Evolutionary conservation across 2,113 vertebrate species (phyloP).

Genomic region (Formicarius rufipectus): DNA sequence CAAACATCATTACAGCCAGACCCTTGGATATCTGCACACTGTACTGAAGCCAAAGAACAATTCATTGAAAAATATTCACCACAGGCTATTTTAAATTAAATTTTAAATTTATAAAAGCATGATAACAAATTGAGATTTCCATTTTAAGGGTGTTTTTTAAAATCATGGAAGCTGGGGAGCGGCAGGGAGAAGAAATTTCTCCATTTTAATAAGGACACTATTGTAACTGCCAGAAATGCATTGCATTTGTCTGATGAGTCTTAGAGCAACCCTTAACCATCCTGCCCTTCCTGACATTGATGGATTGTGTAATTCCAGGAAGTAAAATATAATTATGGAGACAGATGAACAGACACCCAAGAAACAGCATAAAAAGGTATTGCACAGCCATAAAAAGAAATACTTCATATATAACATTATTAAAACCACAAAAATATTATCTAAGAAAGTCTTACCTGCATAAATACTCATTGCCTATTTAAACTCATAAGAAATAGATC

Average conservation of each 20-base stretch:
- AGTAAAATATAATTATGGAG: conserved; percentile 63
- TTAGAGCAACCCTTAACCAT: conserved; percentile 42
- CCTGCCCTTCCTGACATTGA: conserved; percentile 51
- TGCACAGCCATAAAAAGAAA: conserved; percentile 29
- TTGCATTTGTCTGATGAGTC: conserved; percentile 33
- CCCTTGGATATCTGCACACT: background rate
- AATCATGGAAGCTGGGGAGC: background rate
- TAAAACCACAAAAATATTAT: conserved; percentile 56
- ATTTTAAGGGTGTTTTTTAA: background rate
- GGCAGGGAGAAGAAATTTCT: background rate
- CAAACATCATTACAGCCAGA: background rate
- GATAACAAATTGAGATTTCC: background rate
- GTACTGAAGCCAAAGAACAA: conserved; percentile 18
- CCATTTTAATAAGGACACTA: background rate
- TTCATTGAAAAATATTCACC: background rate
- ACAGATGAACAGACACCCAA: conserved; percentile 59
- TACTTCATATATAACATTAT: conserved; percentile 51
- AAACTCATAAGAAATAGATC: background rate
- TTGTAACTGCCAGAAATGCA: conserved; percentile 24
- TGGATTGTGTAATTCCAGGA: conserved; percentile 60
- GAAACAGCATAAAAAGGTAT: conserved; percentile 49
- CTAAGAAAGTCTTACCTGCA: background rate
- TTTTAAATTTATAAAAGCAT: background rate
- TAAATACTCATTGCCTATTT: background rate
- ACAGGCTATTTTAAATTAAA: background rate